These are phyloP conservation scores for Syngnathoides biaculeatus DNA, from an alignment of 2,113 vertebrate genomes.

Conservation along the genomic window DNA sequence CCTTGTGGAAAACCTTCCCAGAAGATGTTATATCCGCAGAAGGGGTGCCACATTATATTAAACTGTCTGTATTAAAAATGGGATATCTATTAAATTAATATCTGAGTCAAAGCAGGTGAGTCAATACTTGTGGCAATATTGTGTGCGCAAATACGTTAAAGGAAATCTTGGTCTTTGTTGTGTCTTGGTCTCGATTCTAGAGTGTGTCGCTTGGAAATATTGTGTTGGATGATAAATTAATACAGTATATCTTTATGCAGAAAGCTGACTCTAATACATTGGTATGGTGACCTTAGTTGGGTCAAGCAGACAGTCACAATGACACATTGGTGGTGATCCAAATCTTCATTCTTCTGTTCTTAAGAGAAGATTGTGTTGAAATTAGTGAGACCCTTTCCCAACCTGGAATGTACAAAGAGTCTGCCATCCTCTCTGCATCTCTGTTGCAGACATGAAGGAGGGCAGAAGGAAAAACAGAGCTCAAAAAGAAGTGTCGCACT, in stretches of 20 bases:
- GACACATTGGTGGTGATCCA: background rate
- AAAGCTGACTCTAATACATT: background rate
- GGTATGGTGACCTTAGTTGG: background rate
- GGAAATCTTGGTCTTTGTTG: too few species aligned
- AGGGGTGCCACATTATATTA: too few species aligned
- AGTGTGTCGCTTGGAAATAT: background rate
- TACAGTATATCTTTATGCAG: too few species aligned
- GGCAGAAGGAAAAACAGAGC: slow-evolving; percentile 23
- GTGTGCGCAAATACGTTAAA: too few species aligned
- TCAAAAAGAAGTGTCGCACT: slow-evolving; percentile 24
- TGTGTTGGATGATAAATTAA: too few species aligned
- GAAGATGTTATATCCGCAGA: too few species aligned
- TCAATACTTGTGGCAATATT: too few species aligned
- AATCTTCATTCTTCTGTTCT: background rate
- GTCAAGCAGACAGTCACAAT: background rate
- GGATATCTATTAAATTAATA: too few species aligned
- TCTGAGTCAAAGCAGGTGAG: too few species aligned
- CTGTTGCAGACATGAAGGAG: slow-evolving; percentile 44
- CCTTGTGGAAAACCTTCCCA: too few species aligned
- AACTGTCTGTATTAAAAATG: too few species aligned
- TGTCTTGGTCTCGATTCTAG: too few species aligned
- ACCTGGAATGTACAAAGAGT: background rate
- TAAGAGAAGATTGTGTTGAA: background rate
- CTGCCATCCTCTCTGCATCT: slow-evolving; percentile 11
- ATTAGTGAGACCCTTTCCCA: background rate